A percentile compares a stretch with the other conserved stretches of the same genome.
Evolutionary conservation across 2,113 vertebrate species (phyloP).

Genomic region (Nipponia nippon): DNA sequence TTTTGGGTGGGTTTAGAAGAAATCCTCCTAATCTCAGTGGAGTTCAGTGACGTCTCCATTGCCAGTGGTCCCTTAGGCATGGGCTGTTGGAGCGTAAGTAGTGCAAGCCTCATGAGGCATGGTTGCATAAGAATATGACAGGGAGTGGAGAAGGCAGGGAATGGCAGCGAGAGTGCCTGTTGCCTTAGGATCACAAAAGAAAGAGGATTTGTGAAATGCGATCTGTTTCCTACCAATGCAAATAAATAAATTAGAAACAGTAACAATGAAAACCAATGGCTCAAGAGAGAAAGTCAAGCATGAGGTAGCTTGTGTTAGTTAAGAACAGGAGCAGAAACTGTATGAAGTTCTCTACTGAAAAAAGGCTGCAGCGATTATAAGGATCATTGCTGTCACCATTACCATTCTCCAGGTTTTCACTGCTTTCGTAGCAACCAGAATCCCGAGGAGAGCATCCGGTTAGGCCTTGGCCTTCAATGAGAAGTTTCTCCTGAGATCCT

Average conservation of each 20-base stretch:
- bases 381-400: conserved; percentile 60
- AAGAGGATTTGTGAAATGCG: neutral
- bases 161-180: neutral
- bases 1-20: neutral
- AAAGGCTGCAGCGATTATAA: neutral
- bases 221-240: neutral
- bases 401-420: conserved; percentile 96
- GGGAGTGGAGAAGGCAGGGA: neutral
- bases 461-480: conserved; percentile 81
- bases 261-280: neutral
- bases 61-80: neutral
- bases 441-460: conserved; percentile 91
- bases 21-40: neutral
- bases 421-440: conserved; percentile 98
- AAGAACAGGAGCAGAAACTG: conserved; percentile 35
- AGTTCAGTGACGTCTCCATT: neutral
- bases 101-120: neutral
- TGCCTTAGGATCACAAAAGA: neutral
- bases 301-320: conserved; percentile 12
- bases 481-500: conserved; percentile 94
- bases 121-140: neutral
- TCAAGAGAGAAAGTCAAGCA: neutral
- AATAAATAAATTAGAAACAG: neutral
- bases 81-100: neutral
- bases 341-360: neutral